Base-by-base conservation (phyloP, 2,888 invertebrate genomes). In the Deladenus siricidicola region DNA sequence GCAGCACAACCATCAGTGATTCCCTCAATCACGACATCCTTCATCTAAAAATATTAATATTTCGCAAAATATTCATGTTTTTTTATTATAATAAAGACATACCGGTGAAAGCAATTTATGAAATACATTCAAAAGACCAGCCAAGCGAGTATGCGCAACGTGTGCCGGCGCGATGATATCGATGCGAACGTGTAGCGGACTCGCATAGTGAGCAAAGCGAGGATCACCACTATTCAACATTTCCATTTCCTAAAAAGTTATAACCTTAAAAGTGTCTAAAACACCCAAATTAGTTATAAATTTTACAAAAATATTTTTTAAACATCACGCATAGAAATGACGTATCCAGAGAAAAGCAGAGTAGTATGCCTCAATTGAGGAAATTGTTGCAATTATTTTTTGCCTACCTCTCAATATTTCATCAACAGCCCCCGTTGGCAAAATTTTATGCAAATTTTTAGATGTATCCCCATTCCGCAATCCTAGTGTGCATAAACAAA, bases 141-240 rank as follows among this genome's bases (percentile, higher is more conserved):
- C 70, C 19, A 78, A 67, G 26, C 76, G 60, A 54, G 60, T 61
- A 53, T 77, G 74, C 4, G 76, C 78, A 24, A 78, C 59, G 55
- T 71, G 69, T 1, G 60, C 50, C 17, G 75, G 71, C 2, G 73
- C 75, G 17, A 67, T 64, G 3, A 72, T 72, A 60, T 77, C 76
- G 23, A 74, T 53, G 61, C 71, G 71, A 4, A 77, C 72, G 58
- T 76, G 76, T 49, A 76, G 70, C 28, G 75, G 76, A 3, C 71
- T 71, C n/a, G 66, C 70, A 59, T 67, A 76, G 62, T 77, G 77
- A 14, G 75, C 72, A 59, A 70, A 72, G 48, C 73, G 68, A 21
- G 76, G 76, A 55, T 77, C 76, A 21, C 73, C 75, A 4, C 71
- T 68, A 26, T 60, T 57, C 23, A 74, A 63, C 28, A 71, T 65